Percentiles rank a stretch among this genome's conserved stretches.
phyloP scores from a whole-genome alignment of 2,888 invertebrate species.

The Drosophila limbata region DNA sequence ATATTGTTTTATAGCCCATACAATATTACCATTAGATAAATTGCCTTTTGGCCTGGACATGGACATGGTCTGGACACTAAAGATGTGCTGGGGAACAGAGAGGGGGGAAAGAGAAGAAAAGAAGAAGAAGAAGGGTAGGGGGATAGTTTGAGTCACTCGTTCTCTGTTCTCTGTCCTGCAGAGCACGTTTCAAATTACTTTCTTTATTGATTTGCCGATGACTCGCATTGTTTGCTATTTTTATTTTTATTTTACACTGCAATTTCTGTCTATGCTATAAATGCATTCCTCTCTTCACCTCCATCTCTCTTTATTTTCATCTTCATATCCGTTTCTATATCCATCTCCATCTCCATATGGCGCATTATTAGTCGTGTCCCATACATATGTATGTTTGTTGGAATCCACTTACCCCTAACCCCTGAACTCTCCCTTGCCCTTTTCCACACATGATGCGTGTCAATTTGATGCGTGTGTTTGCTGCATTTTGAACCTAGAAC shows the following conservation, averaged over 20 bases:
- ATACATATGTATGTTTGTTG: constrained; percentile 13
- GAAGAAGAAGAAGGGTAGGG: background rate
- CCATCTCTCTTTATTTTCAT: background rate
- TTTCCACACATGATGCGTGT: constrained; percentile 52
- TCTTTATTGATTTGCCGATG: constrained; percentile 78
- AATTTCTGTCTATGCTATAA: constrained; percentile 52
- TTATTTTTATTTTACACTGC: constrained; percentile 52
- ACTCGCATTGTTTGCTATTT: constrained; percentile 76
- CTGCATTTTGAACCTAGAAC: constrained; percentile 52
- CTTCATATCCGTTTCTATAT: background rate
- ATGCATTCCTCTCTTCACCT: constrained; percentile 65
- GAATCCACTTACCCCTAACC: constrained; percentile 13
- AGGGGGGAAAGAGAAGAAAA: background rate
- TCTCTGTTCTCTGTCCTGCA: constrained; percentile 14
- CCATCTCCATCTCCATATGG: constrained; percentile 4
- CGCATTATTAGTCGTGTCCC: constrained; percentile 41
- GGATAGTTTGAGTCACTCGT: constrained; percentile 7
- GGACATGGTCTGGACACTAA: constrained; percentile 40
- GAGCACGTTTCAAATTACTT: constrained; percentile 80
- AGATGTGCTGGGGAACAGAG: background rate
- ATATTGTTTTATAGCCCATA: constrained; percentile 80
- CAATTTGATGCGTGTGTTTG: constrained; percentile 51
- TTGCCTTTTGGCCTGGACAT: constrained; percentile 71
- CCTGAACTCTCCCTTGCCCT: constrained; percentile 3
- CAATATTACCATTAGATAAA: constrained; percentile 79